Percentiles rank a stretch among this genome's conserved stretches.
These are phyloP conservation scores for Neopelma chrysocephalum DNA, from an alignment of 2,797 vertebrate species.

Conservation along the genomic window DNA sequence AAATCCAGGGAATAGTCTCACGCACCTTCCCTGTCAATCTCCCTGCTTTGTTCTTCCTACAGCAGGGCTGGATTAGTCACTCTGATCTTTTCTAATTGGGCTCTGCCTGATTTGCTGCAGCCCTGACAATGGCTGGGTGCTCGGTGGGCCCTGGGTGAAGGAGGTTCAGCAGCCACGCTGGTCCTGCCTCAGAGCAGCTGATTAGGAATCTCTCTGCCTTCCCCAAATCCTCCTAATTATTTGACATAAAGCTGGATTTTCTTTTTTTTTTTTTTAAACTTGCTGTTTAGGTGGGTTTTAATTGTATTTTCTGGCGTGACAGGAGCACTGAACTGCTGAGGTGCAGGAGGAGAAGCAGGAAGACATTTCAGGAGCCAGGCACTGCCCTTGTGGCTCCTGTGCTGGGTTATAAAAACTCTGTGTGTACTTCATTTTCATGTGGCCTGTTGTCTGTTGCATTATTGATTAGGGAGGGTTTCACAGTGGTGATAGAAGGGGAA, in stretches of 20 bases:
- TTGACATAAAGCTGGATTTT: not conserved
- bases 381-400: not conserved
- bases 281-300: not conserved
- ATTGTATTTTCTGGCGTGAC: not conserved
- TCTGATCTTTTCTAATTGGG: not conserved
- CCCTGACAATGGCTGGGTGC: not conserved
- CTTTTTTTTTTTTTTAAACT: not conserved
- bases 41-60: not conserved
- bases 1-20: not conserved
- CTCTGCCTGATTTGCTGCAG: not conserved
- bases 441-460: not conserved
- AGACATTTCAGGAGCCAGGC: not conserved
- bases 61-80: not conserved
- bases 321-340: not conserved
- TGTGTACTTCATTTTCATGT: not conserved
- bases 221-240: not conserved
- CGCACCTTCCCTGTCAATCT: not conserved
- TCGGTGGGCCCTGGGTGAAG: conserved; percentile 30
- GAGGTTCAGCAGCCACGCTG: conserved; percentile 1
- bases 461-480: conserved; percentile 6
- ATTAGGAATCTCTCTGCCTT: not conserved
- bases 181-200: not conserved
- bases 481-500: not conserved
- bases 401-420: not conserved
- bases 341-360: not conserved